Conservation (phyloP, 1,140 invertebrate species). For the Lucilia sericata region DNA sequence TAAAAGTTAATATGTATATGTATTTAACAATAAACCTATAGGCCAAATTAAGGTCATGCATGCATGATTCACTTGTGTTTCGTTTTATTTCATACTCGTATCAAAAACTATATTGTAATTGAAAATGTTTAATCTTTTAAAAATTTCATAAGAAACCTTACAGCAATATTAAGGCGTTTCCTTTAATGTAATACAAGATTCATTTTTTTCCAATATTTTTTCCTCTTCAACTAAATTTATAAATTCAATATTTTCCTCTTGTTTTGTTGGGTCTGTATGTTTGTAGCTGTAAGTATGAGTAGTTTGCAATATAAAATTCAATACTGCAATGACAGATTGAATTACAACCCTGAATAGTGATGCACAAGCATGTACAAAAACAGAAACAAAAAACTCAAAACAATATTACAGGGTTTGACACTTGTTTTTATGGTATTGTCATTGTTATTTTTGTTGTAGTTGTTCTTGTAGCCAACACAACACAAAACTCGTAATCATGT, state of each 20-base stretch:
- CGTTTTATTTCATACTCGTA: too few species aligned
- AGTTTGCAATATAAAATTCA: conserved; percentile 1
- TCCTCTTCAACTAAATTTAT: neutral
- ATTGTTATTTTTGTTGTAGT: neutral
- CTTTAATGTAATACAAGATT: conserved; percentile 21
- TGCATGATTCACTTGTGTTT: too few species aligned
- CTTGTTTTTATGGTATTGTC: neutral
- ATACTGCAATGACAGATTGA: conserved; percentile 23
- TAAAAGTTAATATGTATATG: too few species aligned
- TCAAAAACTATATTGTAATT: too few species aligned
- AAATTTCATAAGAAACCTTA: conserved; percentile 19
- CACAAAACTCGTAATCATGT: conserved; percentile 5
- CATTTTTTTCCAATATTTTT: neutral
- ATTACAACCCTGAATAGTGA: conserved; percentile 11
- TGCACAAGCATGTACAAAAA: neutral
- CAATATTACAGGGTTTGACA: neutral
- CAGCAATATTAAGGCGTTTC: conserved; percentile 1
- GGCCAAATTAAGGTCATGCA: too few species aligned
- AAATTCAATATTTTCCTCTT: neutral
- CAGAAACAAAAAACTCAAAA: neutral
- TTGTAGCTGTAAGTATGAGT: neutral
- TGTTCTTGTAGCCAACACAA: neutral
- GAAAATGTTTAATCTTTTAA: neutral
- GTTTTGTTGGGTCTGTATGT: neutral
- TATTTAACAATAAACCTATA: too few species aligned